Conservation (phyloP, 2,113 vertebrate species). For the Talpa occidentalis region DNA sequence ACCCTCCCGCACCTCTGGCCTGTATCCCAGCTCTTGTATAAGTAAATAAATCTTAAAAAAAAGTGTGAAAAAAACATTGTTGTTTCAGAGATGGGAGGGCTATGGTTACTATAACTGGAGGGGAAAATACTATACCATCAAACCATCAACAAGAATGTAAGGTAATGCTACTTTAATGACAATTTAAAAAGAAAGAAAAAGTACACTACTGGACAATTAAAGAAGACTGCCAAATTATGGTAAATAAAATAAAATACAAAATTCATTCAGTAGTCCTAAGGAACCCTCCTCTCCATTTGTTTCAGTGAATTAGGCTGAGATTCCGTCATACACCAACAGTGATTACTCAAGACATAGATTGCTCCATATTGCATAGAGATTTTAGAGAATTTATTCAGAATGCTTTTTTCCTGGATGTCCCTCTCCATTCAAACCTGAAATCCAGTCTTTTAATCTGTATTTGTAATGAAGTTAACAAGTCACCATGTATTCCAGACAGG, state of each 20-base stretch:
- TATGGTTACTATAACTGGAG: no score
- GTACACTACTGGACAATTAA: no score
- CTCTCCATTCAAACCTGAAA: neutral
- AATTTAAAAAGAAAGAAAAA: no score
- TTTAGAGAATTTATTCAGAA: neutral
- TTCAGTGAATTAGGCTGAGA: neutral
- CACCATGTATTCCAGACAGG: neutral
- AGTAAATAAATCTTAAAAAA: no score
- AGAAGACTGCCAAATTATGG: no score
- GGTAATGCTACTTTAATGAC: no score
- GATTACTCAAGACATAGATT: neutral
- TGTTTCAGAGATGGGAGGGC: no score
- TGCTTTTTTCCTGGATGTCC: neutral
- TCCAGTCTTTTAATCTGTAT: neutral
- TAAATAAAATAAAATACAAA: neutral
- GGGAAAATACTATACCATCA: no score
- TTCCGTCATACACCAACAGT: neutral
- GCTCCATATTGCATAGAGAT: neutral
- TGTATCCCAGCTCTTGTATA: no score
- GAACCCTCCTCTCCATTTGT: neutral
- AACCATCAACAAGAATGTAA: no score
- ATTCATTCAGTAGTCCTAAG: neutral
- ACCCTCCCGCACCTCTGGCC: no score
- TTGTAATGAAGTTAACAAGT: neutral
- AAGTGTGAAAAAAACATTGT: no score